Base-by-base conservation (phyloP, 2,888 invertebrate genomes). In the Troides oblongomaculatus region DNA sequence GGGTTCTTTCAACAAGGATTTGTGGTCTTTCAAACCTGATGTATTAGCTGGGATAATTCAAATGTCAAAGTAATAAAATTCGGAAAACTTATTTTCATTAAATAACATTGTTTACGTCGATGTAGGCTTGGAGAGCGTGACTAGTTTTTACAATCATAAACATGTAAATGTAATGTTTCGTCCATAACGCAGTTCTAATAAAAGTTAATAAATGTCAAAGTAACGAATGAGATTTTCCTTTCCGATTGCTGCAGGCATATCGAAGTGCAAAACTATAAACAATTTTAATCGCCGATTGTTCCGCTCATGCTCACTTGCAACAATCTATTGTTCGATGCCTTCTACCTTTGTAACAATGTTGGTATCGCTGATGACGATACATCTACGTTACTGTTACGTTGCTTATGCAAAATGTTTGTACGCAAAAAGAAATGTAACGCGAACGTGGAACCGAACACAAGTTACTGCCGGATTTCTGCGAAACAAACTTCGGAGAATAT, bases 281-380 rank as follows among this genome's bases (percentile, higher is more conserved):
- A 90, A 81, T 84, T 87, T 88, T 88, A 88, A 88, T 88, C 84
- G 84, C 72, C 84, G 84, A 91, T 92, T 91, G 91, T 91, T 90
- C 84, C 83, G 84, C 79, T 80, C 82, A 81, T 81, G 81, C 82
- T 80, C 50, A 81, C 81, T 83, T 84, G 82, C 86, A 83, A 84
- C 84, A 82, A 78, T 71, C 84, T 78, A 89, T 90, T 90, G 90
- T 90, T 89, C 76, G 50, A 30, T n/a, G 67, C 53, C 59, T 69
- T 71, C 65, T 62, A 25, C 60, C 59, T 59, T 46, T 53, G 50
- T 70, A 58, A 62, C 62, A 69, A 63, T 70, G 66, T 67, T 69
- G 67, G n/a, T 63, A 61, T 60, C 57, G 60, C 63, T 61, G 66
- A 70, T 66, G 62, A 63, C 21, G 70, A 60, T 70, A 70, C 61